Base-by-base conservation (phyloP, 2,797 vertebrate species). In the Rhinichthys osculus region DNA sequence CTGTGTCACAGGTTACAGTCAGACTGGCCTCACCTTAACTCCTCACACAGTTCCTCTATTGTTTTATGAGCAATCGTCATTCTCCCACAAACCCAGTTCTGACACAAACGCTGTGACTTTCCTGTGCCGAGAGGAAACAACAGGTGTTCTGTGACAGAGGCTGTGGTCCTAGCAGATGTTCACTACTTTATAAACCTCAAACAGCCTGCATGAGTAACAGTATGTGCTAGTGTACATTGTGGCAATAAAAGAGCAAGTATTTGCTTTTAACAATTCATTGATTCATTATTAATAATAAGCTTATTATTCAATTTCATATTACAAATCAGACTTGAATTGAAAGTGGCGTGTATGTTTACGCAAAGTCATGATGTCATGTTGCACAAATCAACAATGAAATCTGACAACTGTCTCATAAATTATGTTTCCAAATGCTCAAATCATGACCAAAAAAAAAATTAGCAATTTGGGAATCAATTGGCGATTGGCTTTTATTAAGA, bases 131-230 rank as follows among this genome's bases (percentile, higher is more conserved):
- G 88, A 91, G 89, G 91, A 88, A 90, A 89, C 88, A 92, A 90
- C 94, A 95, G 93, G 94, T 95, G 93, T 92, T 92, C 74, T 72
- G 87, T 94, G 93, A 93, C 91, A 88, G 88, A 86, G 80, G 88
- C 77, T 90, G 91, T 91, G 77, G 70, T 52, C 54, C 23, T 57
- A 52, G 71, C 38, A 86, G 81, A 59, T 83, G 84, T 66, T 87
- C 79, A 79, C 85, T 93, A 93, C 91, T 91, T 92, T 89, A 35
- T 52, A 69, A n/a, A 70, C 79, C 35, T 14, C 47, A 80, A 52
- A 35, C 17, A 35, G 42, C 27, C 27, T 23, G 73, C 73, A 76
- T 50, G 17, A 23, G 30, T 33, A n/a, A 81, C 7, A 69, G 13
- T n/a, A 7, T 64, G 59, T 64, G 59, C 59, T n/a, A 59, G 44